Base-by-base conservation (phyloP, 2,888 invertebrate species). In the Synergus laeviventris region DNA sequence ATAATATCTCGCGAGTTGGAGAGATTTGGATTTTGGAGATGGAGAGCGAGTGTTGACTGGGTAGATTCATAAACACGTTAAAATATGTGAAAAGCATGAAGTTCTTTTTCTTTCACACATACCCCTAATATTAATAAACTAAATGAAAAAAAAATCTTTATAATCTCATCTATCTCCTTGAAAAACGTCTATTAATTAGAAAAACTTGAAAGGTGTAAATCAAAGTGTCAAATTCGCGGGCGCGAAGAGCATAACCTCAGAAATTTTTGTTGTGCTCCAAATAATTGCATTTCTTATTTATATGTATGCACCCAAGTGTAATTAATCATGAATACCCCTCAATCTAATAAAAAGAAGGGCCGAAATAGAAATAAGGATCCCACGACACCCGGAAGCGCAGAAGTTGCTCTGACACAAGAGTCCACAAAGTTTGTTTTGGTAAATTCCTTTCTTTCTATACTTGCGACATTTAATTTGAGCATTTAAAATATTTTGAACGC, bases 371-470 rank as follows among this genome's bases (percentile, higher is more conserved):
- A 84, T n/a, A 85, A 84, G 8, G 87, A 88, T 24, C 83, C 82
- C 9, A 18, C 78, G 7, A 85, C 81, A n/a, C 75, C 86, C 11
- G 83, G 83, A 66, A 88, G 84, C 77, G 74, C 79, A 0, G 89
- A 90, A 81, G 81, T 82, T 5, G 76, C 87, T 31, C 88, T 84
- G 49, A 85, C 85, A 1, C 91, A 90, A 64, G 90, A 91, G 78
- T 84, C 88, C 21, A 84, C 87, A 54, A 89, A 89, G 75, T 90
- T 88, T 80, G 89, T 90, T 79, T 81, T 91, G 88, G 91, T 91
- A 84, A 74, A 82, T 76, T 36, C 38, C 74, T 78, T 39, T 74
- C 11, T 73, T 24, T 74, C 16, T 59, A 16, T 38, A 24, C 12
- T 16, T n/a, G n/a, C n/a, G 9, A 36, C 31, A 54, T 66, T 31